Conservation (phyloP, 30 jellyfish, hydroid and myxozoan species). For the Cassiopea xamachana region DNA sequence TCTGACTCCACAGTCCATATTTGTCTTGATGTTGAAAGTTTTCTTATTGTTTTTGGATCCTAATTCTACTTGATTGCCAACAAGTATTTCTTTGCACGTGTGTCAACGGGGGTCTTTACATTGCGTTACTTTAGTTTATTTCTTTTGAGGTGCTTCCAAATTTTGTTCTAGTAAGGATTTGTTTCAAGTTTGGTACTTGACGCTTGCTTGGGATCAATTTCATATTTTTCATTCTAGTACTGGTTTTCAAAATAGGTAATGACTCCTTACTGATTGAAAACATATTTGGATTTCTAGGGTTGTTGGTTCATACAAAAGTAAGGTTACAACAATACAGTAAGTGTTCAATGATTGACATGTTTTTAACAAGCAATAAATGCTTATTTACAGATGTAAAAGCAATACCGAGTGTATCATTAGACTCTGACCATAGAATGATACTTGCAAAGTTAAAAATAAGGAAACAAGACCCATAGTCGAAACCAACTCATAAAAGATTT, state of each 20-base stretch:
- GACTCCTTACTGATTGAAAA: slow-evolving; percentile 15
- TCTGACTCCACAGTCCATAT: background rate
- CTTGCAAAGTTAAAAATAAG: too few species aligned
- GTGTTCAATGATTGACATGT: too few species aligned
- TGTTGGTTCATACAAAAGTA: slow-evolving; percentile 30
- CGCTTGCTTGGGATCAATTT: slow-evolving; percentile 37
- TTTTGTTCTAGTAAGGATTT: slow-evolving; percentile 27
- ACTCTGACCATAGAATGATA: too few species aligned
- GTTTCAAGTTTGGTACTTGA: slow-evolving; percentile 25
- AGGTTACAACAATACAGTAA: background rate
- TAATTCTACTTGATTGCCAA: slow-evolving; percentile 12
- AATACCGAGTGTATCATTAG: too few species aligned
- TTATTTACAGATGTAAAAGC: too few species aligned
- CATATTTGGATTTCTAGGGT: slow-evolving; percentile 48
- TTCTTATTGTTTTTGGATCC: slow-evolving; percentile 2
- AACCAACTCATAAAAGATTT: too few species aligned
- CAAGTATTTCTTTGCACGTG: slow-evolving; percentile 15
- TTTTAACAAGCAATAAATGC: too few species aligned
- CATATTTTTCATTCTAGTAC: slow-evolving; percentile 25
- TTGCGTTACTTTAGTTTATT: background rate
- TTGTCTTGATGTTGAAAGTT: background rate
- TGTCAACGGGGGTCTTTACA: slow-evolving; percentile 9
- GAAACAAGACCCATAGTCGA: too few species aligned
- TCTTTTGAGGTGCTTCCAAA: background rate
- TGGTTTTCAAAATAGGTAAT: slow-evolving; percentile 26